Evolutionary conservation across 2,113 vertebrate species (phyloP).

Genomic region (Anolis carolinensis): DNA sequence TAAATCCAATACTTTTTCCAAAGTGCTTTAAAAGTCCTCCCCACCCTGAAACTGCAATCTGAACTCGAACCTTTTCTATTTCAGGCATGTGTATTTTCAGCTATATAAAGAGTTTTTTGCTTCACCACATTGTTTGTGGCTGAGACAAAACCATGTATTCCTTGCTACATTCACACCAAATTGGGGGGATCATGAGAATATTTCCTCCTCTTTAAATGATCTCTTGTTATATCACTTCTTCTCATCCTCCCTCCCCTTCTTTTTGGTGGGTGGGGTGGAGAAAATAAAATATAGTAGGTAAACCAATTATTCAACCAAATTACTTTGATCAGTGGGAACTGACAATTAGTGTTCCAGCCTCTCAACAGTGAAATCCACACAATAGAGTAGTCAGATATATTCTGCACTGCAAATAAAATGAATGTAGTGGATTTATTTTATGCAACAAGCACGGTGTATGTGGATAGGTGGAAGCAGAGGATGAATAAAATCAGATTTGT

Average conservation of each 20-base stretch:
- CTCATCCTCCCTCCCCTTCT: neutral
- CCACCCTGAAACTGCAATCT: neutral
- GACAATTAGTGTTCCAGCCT: slow-evolving; percentile 69
- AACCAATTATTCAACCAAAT: slow-evolving; percentile 75
- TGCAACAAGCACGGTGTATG: slow-evolving; percentile 46
- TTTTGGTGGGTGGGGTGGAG: neutral
- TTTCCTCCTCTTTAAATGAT: slow-evolving; percentile 61
- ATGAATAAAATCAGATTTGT: slow-evolving; percentile 18
- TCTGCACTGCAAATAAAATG: slow-evolving; percentile 49
- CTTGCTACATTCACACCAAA: slow-evolving; percentile 62
- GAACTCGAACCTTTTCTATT: neutral
- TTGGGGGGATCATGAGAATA: slow-evolving; percentile 61
- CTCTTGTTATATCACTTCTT: slow-evolving; percentile 61
- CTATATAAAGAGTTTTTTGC: slow-evolving; percentile 49
- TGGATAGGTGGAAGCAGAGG: slow-evolving; percentile 9
- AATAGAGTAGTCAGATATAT: slow-evolving; percentile 51
- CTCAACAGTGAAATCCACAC: slow-evolving; percentile 67
- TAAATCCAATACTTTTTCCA: slow-evolving; percentile 9
- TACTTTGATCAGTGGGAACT: slow-evolving; percentile 70
- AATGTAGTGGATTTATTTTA: slow-evolving; percentile 54
- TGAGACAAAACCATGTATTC: slow-evolving; percentile 55
- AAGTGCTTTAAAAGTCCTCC: slow-evolving; percentile 43
- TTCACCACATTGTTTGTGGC: slow-evolving; percentile 51
- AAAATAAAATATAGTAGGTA: slow-evolving; percentile 72
- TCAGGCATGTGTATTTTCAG: slow-evolving; percentile 54